Conservation (phyloP, 2,888 invertebrate genomes). For the Notodromas monacha region DNA sequence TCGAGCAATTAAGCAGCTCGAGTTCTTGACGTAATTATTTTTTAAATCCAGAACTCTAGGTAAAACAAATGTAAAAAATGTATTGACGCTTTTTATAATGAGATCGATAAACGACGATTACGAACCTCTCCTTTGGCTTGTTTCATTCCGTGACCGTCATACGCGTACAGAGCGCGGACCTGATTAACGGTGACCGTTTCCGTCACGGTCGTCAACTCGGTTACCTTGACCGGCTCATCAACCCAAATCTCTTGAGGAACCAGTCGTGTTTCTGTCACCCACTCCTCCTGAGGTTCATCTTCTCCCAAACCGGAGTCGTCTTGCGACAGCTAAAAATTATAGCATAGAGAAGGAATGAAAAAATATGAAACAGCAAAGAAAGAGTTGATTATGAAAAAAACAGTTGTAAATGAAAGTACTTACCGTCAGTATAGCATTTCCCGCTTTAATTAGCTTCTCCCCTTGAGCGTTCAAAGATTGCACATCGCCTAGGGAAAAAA, state of each 20-base stretch:
- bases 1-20: too few relatives aligned
- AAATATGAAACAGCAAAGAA: constrained; percentile 1
- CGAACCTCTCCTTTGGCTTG: constrained; percentile 58
- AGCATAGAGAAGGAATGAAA: constrained; percentile 8
- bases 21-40: too few relatives aligned
- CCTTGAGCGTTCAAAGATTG: constrained; percentile 44
- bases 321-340: constrained; percentile 8
- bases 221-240: constrained; percentile 50
- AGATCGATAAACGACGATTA: too few relatives aligned
- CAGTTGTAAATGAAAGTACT: too few relatives aligned
- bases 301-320: constrained; percentile 11
- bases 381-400: too few relatives aligned
- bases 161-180: constrained; percentile 42
- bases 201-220: constrained; percentile 49
- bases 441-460: constrained; percentile 33
- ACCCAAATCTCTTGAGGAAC: constrained; percentile 75
- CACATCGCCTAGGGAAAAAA: background rate
- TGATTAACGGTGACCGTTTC: constrained; percentile 62
- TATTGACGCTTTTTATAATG: too few relatives aligned
- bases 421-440: constrained; percentile 31
- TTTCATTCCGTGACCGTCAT: constrained; percentile 64
- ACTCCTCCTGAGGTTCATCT: constrained; percentile 23
- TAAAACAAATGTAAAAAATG: too few relatives aligned
- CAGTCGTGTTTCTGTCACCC: constrained; percentile 40
- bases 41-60: too few relatives aligned